Evolutionary conservation across 2,113 vertebrate species (phyloP), one percentile per base, ranked within the genome.

Genomic region (Thomomys bottae): DNA sequence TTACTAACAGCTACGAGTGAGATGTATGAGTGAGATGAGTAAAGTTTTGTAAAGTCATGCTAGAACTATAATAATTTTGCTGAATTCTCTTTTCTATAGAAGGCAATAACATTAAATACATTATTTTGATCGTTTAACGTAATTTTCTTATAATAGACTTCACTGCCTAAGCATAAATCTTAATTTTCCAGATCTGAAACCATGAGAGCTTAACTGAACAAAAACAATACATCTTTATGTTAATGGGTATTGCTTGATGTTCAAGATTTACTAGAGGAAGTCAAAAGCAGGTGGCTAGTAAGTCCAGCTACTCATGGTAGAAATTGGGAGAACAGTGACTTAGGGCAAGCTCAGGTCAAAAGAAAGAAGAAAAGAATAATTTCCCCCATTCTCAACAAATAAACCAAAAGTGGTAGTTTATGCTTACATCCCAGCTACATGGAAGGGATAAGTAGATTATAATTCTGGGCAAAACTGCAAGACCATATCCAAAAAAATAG

Each of bases 101-200:
- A 75, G 34, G 66, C 14, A 70, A 23, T 70, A 30, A n/a, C 1
- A 93, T 12, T 59, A 40, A 83, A 12, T 59, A 63, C 66, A 21
- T 83, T 59, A 72, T n/a, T 95, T 34, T 87, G 54, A 82, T 24
- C n/a, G 78, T 59, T 76, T 36, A 91, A 32, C 92, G 87, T 82
- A 73, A n/a, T 84, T 94, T 95, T 89, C 75, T 90, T 90, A 70
- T 79, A 85, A 77, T 21, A 63, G 68, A 34, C 8, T 63, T 92
- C 34, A 84, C 54, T 92, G 88, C 72, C 4, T 42, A 15, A 88
- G 59, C 8, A 84, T 26, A 73, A 42, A 45, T 17, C 15, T 89
- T 95, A 66, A 92, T 78, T 90, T 93, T 86, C 79, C 42, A 88
- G 54, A 88, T 54, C 90, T 76, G 79, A 88, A 89, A 93, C 45